Evolutionary conservation across 1,140 invertebrate genomes (phyloP).

Genomic region (Drosophila asahinai): DNA sequence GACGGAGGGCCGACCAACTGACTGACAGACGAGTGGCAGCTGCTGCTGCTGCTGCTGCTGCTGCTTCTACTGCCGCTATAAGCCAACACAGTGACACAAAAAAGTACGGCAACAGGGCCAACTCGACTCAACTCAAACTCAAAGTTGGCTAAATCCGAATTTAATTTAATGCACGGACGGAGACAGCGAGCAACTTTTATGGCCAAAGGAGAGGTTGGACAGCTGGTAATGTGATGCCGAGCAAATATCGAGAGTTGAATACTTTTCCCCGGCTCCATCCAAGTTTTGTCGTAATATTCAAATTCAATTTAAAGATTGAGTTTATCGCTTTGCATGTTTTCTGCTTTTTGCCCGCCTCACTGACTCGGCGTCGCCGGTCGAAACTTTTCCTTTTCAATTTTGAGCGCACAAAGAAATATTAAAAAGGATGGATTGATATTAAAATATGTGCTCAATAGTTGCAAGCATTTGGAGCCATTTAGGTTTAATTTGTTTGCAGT

Average conservation of each 20-base stretch:
- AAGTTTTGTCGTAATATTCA: constrained; percentile 67
- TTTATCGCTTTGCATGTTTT: constrained; percentile 72
- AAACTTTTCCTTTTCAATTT: constrained; percentile 46
- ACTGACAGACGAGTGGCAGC: constrained; percentile 61
- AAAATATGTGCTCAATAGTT: constrained; percentile 5
- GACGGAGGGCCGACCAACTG: constrained; percentile 33
- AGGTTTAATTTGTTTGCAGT: no score
- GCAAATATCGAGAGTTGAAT: constrained; percentile 72
- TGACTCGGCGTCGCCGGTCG: constrained; percentile 2
- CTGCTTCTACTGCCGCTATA: constrained; percentile 21
- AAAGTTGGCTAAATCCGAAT: constrained; percentile 79
- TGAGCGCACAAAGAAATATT: not conserved
- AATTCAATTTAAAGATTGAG: constrained; percentile 83
- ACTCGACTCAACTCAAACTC: constrained; percentile 41
- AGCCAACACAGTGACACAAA: constrained; percentile 62
- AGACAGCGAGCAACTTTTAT: constrained; percentile 71
- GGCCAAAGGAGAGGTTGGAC: constrained; percentile 50
- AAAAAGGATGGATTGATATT: constrained; percentile 5
- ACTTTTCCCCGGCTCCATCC: constrained; percentile 25
- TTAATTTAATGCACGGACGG: constrained; percentile 83
- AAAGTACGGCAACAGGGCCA: constrained; percentile 61
- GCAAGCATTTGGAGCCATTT: no score
- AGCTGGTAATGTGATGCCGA: constrained; percentile 78
- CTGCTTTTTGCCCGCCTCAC: constrained; percentile 65
- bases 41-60: constrained; percentile 26